Evolutionary conservation across 2,113 vertebrate genomes (phyloP), one percentile per base, ranked within the genome.

Genomic region (Cinclus cinclus): DNA sequence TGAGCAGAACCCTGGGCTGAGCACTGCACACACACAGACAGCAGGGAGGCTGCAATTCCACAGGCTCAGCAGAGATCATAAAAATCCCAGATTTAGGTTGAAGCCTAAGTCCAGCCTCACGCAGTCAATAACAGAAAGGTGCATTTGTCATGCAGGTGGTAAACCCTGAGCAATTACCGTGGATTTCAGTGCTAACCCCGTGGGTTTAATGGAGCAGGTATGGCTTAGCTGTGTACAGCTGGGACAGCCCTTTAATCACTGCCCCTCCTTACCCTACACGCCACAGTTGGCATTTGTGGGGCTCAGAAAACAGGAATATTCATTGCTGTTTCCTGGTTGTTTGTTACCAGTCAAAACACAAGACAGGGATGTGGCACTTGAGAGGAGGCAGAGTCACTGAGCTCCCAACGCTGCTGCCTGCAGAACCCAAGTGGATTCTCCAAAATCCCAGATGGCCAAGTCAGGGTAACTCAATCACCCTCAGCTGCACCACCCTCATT

Each of bases 391-490:
- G 20, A 22, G 15, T 0, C 17, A 9, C 7, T 39, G 80, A 71
- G 53, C 33, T 89, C 53, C 53, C 31, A 9, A 2, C 2, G 5
- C 0, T 14, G 8, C 37, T 21, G 33, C 30, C 17, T 22, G 42
- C 58, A 33, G 47, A 76, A 25, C 62, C 62, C 84, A 5, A 5
- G 4, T 15, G 71, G 14, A 21, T 42, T 13, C 59, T 24, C 30
- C 88, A 77, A 44, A 47, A 90, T n/a, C 78, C 92, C 87, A 83
- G 56, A 39, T 68, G 90, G 93, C 8, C 31, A 9, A 64, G 86
- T 3, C 90, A 39, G 68, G 15, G 31, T 63, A 95, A 93, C 90
- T 90, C 94, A 92, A 92, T 96, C 95, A 75, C 30, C 91, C 83
- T 56, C 52, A 16, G 60, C 83, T 55, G 42, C 50, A 31, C 52